Percentiles rank a stretch among this genome's conserved stretches.
These are phyloP conservation scores for Cenopis cana DNA, from an alignment of 2,888 invertebrate species.

Conservation along the genomic window DNA sequence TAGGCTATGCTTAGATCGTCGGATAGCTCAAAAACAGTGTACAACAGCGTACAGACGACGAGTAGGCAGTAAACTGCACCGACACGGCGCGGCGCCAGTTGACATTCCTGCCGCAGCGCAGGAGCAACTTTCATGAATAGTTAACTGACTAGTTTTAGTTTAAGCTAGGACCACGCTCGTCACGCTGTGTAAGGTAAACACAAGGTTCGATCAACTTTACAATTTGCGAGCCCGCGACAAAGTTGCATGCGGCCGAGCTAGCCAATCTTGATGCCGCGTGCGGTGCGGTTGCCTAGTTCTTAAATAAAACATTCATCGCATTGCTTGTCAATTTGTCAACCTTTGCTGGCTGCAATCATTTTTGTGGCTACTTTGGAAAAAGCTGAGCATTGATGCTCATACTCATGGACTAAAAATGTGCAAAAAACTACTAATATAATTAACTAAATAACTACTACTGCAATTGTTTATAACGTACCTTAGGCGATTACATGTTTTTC, in stretches of 20 bases:
- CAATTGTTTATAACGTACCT: background rate
- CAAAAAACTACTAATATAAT: no score
- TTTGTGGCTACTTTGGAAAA: background rate
- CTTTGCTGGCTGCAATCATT: background rate
- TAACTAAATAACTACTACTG: background rate
- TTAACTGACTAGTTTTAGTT: slow-evolving; percentile 73
- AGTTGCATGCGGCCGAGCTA: slow-evolving; percentile 4
- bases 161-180: slow-evolving; percentile 52
- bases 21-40: slow-evolving; percentile 43
- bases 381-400: background rate
- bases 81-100: slow-evolving; percentile 69
- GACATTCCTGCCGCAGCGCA: slow-evolving; percentile 71
- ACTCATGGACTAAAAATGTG: background rate
- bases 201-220: slow-evolving; percentile 52
- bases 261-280: background rate
- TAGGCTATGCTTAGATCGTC: slow-evolving; percentile 39
- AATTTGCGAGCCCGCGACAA: slow-evolving; percentile 30
- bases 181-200: slow-evolving; percentile 61
- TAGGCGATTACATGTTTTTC: background rate
- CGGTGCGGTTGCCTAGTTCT: no score
- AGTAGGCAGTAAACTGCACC: slow-evolving; percentile 43
- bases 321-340: no score
- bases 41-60: slow-evolving; percentile 34
- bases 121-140: slow-evolving; percentile 82
- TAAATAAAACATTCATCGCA: background rate